Percentiles rank a stretch among this genome's conserved stretches.
These are phyloP conservation scores for Lasioglossum albipes DNA, from an alignment of 1,140 invertebrate species.

Conservation along the genomic window DNA sequence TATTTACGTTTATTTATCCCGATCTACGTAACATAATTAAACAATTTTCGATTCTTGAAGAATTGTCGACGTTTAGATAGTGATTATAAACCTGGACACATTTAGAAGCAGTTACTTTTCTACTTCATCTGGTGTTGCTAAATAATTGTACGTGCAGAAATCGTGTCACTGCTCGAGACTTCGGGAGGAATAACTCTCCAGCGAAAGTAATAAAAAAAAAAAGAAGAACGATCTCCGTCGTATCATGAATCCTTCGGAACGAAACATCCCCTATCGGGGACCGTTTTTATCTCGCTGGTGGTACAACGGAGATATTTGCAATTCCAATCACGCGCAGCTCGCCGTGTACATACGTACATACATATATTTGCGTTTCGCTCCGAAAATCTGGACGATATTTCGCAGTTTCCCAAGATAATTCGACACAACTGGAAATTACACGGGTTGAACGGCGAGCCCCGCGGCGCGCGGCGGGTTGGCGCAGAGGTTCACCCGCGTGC, in stretches of 20 bases:
- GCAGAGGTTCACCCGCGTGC: slow-evolving; percentile 33
- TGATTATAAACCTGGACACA: no score
- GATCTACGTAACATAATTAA: no score
- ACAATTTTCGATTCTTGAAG: no score
- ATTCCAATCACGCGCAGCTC: neutral
- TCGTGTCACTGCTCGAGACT: no score
- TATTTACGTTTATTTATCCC: no score
- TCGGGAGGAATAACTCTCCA: no score
- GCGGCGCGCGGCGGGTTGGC: slow-evolving; percentile 8
- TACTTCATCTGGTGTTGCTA: no score
- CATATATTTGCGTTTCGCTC: neutral
- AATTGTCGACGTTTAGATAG: no score
- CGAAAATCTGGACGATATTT: slow-evolving; percentile 23
- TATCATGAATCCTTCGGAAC: neutral
- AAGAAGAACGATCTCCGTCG: neutral
- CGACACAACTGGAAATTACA: slow-evolving; percentile 33
- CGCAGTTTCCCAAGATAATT: slow-evolving; percentile 35
- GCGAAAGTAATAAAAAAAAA: neutral
- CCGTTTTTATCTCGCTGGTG: neutral
- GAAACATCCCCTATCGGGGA: neutral
- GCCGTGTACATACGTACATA: neutral
- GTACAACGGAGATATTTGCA: neutral
- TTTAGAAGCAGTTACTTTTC: no score
- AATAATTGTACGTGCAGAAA: no score
- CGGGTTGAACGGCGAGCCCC: neutral